A percentile compares a stretch with the other conserved stretches of the same genome.
Evolutionary conservation across 2,113 vertebrate genomes (phyloP).

Genomic region (Poeciliopsis occidentalis): DNA sequence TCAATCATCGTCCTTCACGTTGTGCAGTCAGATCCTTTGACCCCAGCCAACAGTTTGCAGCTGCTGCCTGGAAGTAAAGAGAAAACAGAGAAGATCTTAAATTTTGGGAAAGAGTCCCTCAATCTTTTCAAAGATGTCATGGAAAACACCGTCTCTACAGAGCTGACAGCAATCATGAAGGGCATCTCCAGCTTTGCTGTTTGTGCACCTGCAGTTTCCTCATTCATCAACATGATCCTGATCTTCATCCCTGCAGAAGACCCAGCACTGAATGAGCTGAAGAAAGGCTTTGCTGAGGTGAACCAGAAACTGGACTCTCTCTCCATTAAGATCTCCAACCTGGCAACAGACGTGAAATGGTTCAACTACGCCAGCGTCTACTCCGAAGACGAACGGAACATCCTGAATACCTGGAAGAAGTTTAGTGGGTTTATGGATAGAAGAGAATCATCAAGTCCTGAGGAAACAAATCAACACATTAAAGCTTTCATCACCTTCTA

Average conservation of each 20-base stretch:
- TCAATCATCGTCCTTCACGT: too few relatives aligned
- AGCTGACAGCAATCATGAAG: too few relatives aligned
- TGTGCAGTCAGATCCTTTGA: too few relatives aligned
- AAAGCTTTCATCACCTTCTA: conserved; percentile 7
- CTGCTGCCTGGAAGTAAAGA: too few relatives aligned
- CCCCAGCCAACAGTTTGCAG: too few relatives aligned
- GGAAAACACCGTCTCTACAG: too few relatives aligned
- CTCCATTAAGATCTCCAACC: neutral
- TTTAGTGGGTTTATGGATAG: neutral
- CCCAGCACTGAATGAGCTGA: neutral
- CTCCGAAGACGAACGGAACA: conserved; percentile 3
- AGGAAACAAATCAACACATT: accelerated
- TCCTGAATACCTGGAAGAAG: conserved; percentile 21
- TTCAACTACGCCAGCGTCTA: conserved; percentile 14
- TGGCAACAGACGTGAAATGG: conserved; percentile 5
- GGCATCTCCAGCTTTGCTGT: too few relatives aligned
- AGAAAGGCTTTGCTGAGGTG: neutral
- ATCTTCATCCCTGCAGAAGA: neutral
- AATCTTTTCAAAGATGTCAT: too few relatives aligned
- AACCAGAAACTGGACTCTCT: conserved; percentile 16
- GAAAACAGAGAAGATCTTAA: too few relatives aligned
- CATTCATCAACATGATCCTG: neutral
- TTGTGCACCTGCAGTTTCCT: neutral
- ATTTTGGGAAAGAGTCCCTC: too few relatives aligned
- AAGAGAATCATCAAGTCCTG: too few relatives aligned